A percentile compares a stretch with the other conserved stretches of the same genome.
Conservation (phyloP, 37 sponge, comb jelly and placozoan genomes). For the Bolinopsis microptera region DNA sequence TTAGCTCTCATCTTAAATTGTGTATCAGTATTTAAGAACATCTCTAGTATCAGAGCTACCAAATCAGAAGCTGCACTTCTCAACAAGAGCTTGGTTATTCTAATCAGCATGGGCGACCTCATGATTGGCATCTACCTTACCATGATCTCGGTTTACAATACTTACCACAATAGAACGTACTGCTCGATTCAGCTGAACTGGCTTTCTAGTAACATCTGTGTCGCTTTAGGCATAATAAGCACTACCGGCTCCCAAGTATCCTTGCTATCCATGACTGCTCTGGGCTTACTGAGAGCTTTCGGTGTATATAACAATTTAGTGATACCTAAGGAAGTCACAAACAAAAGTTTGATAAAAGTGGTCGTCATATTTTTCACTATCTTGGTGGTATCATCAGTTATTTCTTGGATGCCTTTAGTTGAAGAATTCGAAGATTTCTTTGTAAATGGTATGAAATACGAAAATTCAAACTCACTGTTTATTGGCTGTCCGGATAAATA, state of each 20-base stretch:
- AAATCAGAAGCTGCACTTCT: background rate
- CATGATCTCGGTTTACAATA: background rate
- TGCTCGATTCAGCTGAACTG: background rate
- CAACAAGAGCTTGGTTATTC: background rate
- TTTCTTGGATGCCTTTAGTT: background rate
- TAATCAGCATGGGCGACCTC: background rate
- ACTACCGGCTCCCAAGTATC: background rate
- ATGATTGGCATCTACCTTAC: background rate
- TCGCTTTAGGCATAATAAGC: background rate
- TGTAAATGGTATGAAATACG: background rate
- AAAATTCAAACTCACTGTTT: background rate
- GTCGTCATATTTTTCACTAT: background rate
- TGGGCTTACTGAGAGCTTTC: background rate
- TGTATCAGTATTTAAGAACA: background rate
- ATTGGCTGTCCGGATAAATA: background rate
- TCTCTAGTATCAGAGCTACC: background rate
- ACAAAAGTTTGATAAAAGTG: background rate
- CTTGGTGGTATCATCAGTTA: background rate
- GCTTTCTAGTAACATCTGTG: background rate
- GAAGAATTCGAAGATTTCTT: background rate
- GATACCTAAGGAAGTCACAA: background rate
- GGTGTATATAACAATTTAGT: background rate
- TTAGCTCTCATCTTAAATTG: background rate
- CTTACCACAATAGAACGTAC: background rate
- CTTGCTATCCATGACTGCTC: background rate